Percentiles rank a stretch among this genome's conserved stretches.
phyloP scores from a whole-genome alignment of 2,797 vertebrate genomes.

The Astyanax mexicanus region DNA sequence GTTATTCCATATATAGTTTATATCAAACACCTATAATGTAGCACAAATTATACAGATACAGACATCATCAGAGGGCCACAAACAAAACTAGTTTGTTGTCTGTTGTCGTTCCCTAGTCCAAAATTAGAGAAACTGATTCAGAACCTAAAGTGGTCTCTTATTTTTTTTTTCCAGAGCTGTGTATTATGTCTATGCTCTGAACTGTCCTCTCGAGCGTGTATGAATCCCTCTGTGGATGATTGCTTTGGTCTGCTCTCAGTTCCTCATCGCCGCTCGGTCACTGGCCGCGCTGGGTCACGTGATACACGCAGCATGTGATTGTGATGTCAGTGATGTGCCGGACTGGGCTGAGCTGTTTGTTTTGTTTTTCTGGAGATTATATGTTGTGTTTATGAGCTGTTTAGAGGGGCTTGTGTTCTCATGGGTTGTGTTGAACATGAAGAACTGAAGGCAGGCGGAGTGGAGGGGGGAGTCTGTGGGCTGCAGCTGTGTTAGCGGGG shows the following conservation, averaged over 20 bases:
- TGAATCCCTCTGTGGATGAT: too few species aligned
- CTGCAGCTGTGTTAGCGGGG: neutral
- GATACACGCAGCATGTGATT: constrained; percentile 9
- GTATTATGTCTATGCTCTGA: too few species aligned
- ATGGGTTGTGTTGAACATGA: neutral
- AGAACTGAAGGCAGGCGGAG: neutral
- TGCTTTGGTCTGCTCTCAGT: neutral
- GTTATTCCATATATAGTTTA: too few species aligned
- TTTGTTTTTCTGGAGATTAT: neutral
- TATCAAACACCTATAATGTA: too few species aligned
- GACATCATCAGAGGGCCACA: too few species aligned
- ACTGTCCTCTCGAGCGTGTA: too few species aligned
- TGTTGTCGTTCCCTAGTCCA: too few species aligned
- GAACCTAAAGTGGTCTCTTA: too few species aligned
- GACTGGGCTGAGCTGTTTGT: neutral
- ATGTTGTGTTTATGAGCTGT: neutral
- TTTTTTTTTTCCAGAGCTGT: too few species aligned
- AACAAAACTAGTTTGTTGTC: too few species aligned
- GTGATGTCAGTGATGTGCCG: neutral
- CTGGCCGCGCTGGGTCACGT: constrained; percentile 2
- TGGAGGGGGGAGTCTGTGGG: neutral
- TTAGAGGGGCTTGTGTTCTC: neutral
- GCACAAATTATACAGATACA: too few species aligned
- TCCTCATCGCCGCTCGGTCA: neutral
- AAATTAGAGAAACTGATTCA: too few species aligned